Base-by-base conservation (phyloP, 2,113 vertebrate species). In the Bujurquina vittata region DNA sequence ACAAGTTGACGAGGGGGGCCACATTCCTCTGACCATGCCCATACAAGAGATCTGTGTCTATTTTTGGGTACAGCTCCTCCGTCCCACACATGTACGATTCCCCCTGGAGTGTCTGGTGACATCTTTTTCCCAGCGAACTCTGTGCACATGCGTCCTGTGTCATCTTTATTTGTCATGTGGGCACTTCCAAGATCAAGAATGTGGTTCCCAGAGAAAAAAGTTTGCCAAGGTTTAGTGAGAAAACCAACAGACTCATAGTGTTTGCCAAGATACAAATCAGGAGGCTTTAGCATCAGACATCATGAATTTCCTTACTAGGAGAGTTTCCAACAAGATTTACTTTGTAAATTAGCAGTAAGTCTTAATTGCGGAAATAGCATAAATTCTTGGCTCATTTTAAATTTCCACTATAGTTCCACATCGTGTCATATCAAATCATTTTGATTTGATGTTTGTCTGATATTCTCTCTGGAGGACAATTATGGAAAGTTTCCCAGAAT, bases 51-150 rank as follows among this genome's bases (percentile, higher is more conserved):
- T 91, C 83, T 82, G 67, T 22, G 56, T 88, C 92, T 94, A 94
- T 95, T 94, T 95, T 92, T 83, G 87, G 84, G 49, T 35, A 65
- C 81, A 15, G 10, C 85, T 94, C 88, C 88, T 90, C 88, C 35
- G 2, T 89, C 92, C 87, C 90, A 92, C 90, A 87, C 88, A 93
- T 88, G 65, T 86, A 88, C 18, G 84, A 91, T 92, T 94, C 93
- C 92, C 87, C 84, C 87, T 12, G 61, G 91, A 93, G 93, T 81
- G 88, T 88, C 83, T 88, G 56, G 79, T 61, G 22, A 89, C 85
- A 86, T 89, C 59, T 69, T 83, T 93, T 96, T 95, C 95, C 93
- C 95, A 95, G 92, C 92, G 75, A 92, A 87, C 92, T 85, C 58
- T 87, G 86, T 31, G 84, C 89, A 90, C 75, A 82, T 88, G 88